Percentiles rank a stretch among this genome's conserved stretches.
phyloP scores from a whole-genome alignment of 2,888 invertebrate species.

The Oeneis ivallda region DNA sequence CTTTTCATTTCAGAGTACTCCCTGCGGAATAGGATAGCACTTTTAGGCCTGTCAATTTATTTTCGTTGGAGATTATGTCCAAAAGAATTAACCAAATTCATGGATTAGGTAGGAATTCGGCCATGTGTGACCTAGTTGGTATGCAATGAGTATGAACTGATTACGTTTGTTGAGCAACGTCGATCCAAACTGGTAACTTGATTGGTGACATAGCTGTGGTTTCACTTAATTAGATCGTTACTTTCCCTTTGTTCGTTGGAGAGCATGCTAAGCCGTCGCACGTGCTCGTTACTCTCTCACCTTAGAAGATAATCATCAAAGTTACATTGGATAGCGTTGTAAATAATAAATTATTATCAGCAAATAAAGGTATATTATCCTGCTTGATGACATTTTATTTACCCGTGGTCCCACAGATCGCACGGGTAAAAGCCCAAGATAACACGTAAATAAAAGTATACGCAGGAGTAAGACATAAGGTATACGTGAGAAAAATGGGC shows the following conservation, averaged over 20 bases:
- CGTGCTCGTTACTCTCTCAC: not conserved
- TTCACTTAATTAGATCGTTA: constrained; percentile 19
- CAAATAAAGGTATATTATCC: not conserved
- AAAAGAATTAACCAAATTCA: not conserved
- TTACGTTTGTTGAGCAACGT: constrained; percentile 14
- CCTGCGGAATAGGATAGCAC: too few relatives aligned
- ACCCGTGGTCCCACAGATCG: too few relatives aligned
- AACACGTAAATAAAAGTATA: not conserved
- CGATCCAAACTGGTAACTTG: constrained; percentile 13
- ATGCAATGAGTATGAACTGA: constrained; percentile 12
- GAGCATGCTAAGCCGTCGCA: constrained; percentile 12
- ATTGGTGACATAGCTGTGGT: constrained; percentile 20
- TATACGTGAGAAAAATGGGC: not conserved
- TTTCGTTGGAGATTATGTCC: too few relatives aligned
- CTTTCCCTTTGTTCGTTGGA: constrained; percentile 18
- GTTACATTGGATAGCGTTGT: not conserved
- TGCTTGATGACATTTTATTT: not conserved
- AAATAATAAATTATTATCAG: not conserved
- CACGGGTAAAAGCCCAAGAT: too few relatives aligned
- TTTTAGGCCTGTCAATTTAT: too few relatives aligned
- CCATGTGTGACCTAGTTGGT: constrained; percentile 10
- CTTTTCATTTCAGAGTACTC: too few relatives aligned
- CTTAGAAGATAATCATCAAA: not conserved
- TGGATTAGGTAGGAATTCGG: not conserved
- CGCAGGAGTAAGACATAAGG: not conserved